Percentiles rank a stretch among this genome's conserved stretches.
Evolutionary conservation across 1,140 invertebrate species (phyloP).

Genomic region (Paramacrobiotus metropolitanus): DNA sequence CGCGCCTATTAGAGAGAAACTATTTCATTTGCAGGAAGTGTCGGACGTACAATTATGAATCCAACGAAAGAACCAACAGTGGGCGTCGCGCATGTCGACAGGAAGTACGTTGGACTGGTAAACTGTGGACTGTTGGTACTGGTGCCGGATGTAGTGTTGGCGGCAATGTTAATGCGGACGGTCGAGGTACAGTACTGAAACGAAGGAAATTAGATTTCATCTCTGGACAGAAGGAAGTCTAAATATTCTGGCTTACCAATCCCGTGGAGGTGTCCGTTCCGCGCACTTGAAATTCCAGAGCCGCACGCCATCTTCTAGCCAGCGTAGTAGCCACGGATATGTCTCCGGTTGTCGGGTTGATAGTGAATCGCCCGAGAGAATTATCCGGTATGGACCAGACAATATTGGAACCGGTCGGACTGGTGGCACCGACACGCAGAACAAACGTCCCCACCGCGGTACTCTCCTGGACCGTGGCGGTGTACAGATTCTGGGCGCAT

Average conservation of each 20-base stretch:
- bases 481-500: background rate
- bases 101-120: background rate
- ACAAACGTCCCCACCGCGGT: background rate
- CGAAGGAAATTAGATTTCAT: background rate
- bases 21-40: no score
- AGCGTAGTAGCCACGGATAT: background rate
- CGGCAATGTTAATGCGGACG: background rate
- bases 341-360: background rate
- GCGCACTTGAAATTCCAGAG: background rate
- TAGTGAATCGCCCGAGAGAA: background rate
- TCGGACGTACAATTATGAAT: background rate
- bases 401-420: background rate
- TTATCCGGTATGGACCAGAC: conserved; percentile 2
- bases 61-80: background rate
- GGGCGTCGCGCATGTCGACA: background rate
- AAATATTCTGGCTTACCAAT: background rate
- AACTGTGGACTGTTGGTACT: background rate
- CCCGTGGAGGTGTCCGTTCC: background rate
- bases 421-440: background rate
- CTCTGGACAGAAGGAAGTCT: background rate
- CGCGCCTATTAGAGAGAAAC: no score
- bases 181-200: background rate
- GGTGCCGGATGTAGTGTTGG: background rate
- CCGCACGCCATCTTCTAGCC: background rate
- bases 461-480: background rate